phyloP scores from a whole-genome alignment of 2,888 invertebrate species.

The Heliconius charithonia region DNA sequence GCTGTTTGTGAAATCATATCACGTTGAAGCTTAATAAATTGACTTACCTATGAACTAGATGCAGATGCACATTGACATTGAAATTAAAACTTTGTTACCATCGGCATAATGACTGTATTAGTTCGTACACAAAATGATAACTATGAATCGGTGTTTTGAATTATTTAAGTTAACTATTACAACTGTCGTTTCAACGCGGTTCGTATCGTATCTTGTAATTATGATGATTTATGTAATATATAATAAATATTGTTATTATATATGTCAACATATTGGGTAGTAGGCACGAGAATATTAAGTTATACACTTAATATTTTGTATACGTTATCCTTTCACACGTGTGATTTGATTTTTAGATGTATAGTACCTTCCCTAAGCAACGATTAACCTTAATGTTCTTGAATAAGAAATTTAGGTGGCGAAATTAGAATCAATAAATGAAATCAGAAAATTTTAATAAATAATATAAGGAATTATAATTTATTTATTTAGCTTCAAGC shows the following conservation, averaged over 20 bases:
- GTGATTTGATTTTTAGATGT: too few species aligned
- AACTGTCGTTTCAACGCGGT: constrained; percentile 2
- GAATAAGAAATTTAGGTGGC: too few species aligned
- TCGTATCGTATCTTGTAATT: background rate
- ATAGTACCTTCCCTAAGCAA: too few species aligned
- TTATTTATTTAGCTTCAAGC: too few species aligned
- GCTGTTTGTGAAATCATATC: constrained; percentile 39
- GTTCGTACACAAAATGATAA: background rate
- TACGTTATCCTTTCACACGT: too few species aligned
- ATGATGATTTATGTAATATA: background rate
- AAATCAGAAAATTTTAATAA: too few species aligned
- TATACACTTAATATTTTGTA: too few species aligned
- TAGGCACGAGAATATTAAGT: background rate
- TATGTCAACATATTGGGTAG: background rate
- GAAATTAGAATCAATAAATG: too few species aligned
- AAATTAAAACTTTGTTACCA: constrained; percentile 8
- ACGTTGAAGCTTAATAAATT: constrained; percentile 36
- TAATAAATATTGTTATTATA: background rate
- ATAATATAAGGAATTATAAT: too few species aligned
- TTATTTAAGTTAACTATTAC: constrained; percentile 7
- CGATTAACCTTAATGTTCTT: too few species aligned
- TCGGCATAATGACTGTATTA: constrained; percentile 13
- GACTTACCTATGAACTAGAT: constrained; percentile 33
- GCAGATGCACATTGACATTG: background rate
- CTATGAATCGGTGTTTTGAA: background rate